Base-by-base conservation (phyloP, 1,140 invertebrate species). In the Psix sp. region DNA sequence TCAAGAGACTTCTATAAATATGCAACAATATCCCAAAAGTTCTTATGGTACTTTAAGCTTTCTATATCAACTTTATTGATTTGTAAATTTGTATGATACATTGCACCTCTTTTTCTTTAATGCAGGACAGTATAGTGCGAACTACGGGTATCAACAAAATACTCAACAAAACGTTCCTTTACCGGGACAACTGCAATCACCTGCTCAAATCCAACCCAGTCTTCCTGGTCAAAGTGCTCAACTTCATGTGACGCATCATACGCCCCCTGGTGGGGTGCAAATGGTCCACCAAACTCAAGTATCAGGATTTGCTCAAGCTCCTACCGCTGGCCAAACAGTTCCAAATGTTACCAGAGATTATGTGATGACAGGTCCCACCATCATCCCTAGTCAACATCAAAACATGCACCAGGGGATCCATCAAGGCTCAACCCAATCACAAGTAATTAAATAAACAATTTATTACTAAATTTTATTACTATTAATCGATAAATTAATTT, bases 211-310 rank as follows among this genome's bases (percentile, higher is more conserved):
- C 59, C 84, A 84, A 33, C 83, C 84, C 2, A 84, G 77, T 67
- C 77, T 86, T 24, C 83, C 84, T 2, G 84, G 84, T 15, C 84
- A 84, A 76, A 82, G 83, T 66, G 84, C 84, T 33, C 85, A 87
- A 29, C 78, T 87, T 5, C 85, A 87, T 57, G 85, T 87, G 29
- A 84, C 81, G 15, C 85, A 87, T 67, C 82, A 85, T 14, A 80
- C 82, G 3, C 85, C 85, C 11, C 79, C 80, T 21, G 84, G 77
- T 31, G 84, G 82, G 31, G 84, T 87, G 40, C 85, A 87, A 74
- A 86, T 84, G 54, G 84, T 84, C 46, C 85, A 86, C 80, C 84
- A 87, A 46, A 86, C 85, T 4, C 84, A 86, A 52, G 74, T 87
- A 40, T 67, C 81, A 33, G 62, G 74, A 46, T 84, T 83, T 31